Evolutionary conservation across 2,888 invertebrate species (phyloP).

Genomic region (Operophtera brumata): DNA sequence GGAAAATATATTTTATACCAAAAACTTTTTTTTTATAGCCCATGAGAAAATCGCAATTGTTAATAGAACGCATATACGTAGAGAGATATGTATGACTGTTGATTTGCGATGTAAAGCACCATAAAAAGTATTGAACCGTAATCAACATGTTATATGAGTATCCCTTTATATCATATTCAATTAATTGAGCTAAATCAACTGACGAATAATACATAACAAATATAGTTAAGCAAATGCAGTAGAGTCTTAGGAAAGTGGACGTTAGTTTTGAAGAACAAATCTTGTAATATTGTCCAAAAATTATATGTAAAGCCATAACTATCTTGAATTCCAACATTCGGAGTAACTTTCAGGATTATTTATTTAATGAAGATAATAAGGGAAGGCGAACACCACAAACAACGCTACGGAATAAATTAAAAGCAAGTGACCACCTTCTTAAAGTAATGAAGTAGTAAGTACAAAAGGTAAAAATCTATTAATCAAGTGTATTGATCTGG

Average conservation of each 20-base stretch:
- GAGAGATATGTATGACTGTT: background rate
- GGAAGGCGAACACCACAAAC: background rate
- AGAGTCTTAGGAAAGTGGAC: background rate
- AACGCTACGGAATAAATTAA: background rate
- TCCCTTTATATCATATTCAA: background rate
- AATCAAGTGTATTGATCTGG: background rate
- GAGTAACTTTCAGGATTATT: background rate
- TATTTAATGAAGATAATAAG: background rate
- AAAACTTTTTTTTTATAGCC: background rate
- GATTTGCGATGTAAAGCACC: background rate
- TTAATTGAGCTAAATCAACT: background rate
- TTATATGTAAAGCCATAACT: background rate
- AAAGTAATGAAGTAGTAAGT: background rate
- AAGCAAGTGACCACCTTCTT: background rate
- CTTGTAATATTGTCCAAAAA: constrained; percentile 2
- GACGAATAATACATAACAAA: background rate
- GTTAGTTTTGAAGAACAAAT: constrained; percentile 3
- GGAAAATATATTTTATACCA: background rate
- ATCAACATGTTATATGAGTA: background rate
- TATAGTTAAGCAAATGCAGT: background rate
- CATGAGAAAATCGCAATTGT: background rate
- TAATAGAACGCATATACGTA: background rate
- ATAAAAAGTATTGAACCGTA: background rate
- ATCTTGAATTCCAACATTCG: background rate
- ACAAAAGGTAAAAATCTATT: background rate